A percentile compares a stretch with the other conserved stretches of the same genome.
phyloP scores from a whole-genome alignment of 2,888 invertebrate genomes.

The Acanthosepion lycidas region DNA sequence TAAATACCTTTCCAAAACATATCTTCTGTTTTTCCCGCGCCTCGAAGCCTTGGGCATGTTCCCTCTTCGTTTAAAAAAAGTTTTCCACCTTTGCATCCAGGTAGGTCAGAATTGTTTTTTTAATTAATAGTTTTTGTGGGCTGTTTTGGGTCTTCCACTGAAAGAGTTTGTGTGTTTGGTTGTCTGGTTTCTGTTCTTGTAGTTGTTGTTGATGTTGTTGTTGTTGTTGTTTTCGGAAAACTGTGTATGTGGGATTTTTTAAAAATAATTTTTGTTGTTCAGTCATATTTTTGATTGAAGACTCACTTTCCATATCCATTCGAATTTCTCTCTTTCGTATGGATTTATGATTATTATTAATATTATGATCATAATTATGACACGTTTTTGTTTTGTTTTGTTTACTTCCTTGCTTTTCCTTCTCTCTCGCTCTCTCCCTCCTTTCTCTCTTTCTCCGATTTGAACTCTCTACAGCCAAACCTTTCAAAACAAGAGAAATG shows the following conservation, averaged over 20 bases:
- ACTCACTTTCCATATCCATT: neutral
- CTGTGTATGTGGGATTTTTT: neutral
- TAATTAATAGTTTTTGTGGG: neutral
- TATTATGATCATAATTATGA: neutral
- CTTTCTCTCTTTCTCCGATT: constrained; percentile 33
- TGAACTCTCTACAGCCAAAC: constrained; percentile 33
- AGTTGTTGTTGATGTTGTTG: neutral
- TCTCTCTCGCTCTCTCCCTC: constrained; percentile 33
- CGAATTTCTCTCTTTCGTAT: neutral
- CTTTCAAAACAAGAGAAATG: constrained; percentile 17
- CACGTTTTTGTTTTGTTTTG: neutral
- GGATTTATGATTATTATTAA: neutral
- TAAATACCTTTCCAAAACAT: neutral
- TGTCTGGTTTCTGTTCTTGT: neutral
- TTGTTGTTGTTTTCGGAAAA: neutral
- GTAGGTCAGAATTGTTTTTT: neutral
- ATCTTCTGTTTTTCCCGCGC: neutral
- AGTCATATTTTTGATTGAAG: neutral
- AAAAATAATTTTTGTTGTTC: neutral
- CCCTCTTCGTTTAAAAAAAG: neutral
- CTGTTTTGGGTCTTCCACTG: neutral
- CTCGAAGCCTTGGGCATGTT: neutral
- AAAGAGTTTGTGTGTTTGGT: neutral
- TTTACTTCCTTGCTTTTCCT: neutral
- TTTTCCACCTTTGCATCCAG: neutral